Evolutionary conservation across 2,797 vertebrate genomes (phyloP).

Genomic region (Antrozous pallidus): DNA sequence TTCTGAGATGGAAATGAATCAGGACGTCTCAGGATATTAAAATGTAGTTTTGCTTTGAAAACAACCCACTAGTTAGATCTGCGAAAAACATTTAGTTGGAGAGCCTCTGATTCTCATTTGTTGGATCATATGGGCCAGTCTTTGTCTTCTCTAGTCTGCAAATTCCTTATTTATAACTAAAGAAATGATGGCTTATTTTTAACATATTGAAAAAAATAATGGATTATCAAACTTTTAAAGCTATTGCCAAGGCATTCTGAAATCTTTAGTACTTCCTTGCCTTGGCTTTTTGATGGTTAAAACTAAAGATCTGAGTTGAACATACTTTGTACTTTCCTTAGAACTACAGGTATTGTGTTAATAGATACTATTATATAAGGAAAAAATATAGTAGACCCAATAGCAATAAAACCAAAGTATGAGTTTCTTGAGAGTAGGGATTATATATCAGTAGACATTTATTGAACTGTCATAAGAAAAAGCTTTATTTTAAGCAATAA

Average conservation of each 20-base stretch:
- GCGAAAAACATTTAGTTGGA: not conserved
- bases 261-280: constrained; percentile 14
- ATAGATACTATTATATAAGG: not conserved
- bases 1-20: constrained; percentile 11
- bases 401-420: constrained; percentile 8
- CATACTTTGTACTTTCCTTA: constrained; percentile 20
- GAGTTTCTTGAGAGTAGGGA: not conserved
- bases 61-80: not conserved
- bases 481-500: not conserved
- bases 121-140: not conserved
- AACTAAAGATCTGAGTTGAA: constrained; percentile 32
- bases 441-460: not conserved
- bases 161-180: not conserved
- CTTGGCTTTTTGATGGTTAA: not conserved
- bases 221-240: not conserved
- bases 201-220: constrained; percentile 12
- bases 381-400: not conserved
- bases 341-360: not conserved
- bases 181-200: constrained; percentile 1
- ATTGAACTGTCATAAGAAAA: not conserved
- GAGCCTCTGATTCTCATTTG: not conserved
- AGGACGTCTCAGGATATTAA: not conserved
- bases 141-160: not conserved
- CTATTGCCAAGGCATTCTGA: not conserved
- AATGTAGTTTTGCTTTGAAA: not conserved